Conservation (phyloP, 2,888 invertebrate genomes). For the Eristalis pertinax region DNA sequence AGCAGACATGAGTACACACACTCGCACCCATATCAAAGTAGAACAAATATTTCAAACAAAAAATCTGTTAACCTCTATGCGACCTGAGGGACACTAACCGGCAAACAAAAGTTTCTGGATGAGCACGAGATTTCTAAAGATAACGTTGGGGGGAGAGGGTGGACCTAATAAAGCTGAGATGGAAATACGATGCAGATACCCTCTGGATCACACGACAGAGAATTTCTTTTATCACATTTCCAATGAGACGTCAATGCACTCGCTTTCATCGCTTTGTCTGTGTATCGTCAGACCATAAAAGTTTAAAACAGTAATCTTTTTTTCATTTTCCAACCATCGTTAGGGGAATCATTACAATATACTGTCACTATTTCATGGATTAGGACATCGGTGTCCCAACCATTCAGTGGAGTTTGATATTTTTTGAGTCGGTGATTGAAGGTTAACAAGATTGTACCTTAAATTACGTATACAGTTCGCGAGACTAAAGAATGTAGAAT, state of each 20-base stretch:
- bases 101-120: conserved; percentile 21
- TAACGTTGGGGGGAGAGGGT: background rate
- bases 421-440: background rate
- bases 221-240: conserved; percentile 6
- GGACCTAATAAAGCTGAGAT: background rate
- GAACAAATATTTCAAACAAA: conserved; percentile 13
- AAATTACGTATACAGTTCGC: no score
- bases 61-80: conserved; percentile 41
- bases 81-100: conserved; percentile 18
- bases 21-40: background rate
- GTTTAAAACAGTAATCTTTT: background rate
- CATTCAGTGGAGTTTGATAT: conserved; percentile 1
- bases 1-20: background rate
- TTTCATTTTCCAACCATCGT: background rate
- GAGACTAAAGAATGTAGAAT: no score
- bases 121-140: background rate
- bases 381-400: background rate
- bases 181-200: conserved; percentile 29
- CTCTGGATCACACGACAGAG: conserved; percentile 11
- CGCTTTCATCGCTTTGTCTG: background rate
- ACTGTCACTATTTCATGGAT: background rate
- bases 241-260: conserved; percentile 26
- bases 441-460: conserved; percentile 3
- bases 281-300: conserved; percentile 23
- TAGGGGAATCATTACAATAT: background rate